These are phyloP conservation scores for Caenorhabditis afra DNA, from an alignment of 2,888 invertebrate genomes.

Conservation along the genomic window DNA sequence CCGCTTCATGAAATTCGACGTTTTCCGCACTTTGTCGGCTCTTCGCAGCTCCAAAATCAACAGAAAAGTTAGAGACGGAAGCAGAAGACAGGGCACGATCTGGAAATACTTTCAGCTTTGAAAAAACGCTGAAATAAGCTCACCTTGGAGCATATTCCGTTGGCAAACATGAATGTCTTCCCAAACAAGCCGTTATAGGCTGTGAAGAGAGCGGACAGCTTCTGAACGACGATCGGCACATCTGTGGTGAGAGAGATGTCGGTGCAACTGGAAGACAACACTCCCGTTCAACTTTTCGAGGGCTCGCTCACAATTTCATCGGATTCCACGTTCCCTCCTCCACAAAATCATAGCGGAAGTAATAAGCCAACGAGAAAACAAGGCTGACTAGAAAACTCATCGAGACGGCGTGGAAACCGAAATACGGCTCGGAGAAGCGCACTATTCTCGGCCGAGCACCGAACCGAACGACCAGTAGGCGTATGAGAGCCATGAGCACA, in stretches of 20 bases:
- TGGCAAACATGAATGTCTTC: slow-evolving; percentile 21
- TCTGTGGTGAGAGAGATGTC: not conserved
- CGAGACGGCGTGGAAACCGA: slow-evolving; percentile 1
- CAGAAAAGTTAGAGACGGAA: slow-evolving; percentile 16
- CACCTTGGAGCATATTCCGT: slow-evolving; percentile 27
- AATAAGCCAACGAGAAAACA: slow-evolving; percentile 14
- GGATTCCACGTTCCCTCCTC: slow-evolving; percentile 28
- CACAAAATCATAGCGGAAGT: slow-evolving; percentile 34
- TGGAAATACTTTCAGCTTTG: not conserved
- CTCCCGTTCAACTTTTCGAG: too few relatives aligned
- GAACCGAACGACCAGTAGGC: slow-evolving; percentile 17
- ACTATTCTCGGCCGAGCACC: slow-evolving; percentile 13
- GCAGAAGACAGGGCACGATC: slow-evolving; percentile 26
- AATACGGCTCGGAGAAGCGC: slow-evolving; percentile 1
- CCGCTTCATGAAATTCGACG: not conserved
- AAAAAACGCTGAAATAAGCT: not conserved
- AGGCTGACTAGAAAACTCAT: slow-evolving; percentile 6
- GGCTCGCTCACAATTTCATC: not conserved
- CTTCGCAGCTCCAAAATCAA: slow-evolving; percentile 17
- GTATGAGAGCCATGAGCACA: slow-evolving; percentile 10
- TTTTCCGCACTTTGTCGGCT: slow-evolving; percentile 17
- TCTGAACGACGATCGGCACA: slow-evolving; percentile 4
- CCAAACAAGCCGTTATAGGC: slow-evolving; percentile 17
- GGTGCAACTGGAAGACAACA: slow-evolving; percentile 6
- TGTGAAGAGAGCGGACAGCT: slow-evolving; percentile 6